Evolutionary conservation across 2,113 vertebrate species (phyloP), one percentile per base, ranked within the genome.

Genomic region (Dinomys branickii): DNA sequence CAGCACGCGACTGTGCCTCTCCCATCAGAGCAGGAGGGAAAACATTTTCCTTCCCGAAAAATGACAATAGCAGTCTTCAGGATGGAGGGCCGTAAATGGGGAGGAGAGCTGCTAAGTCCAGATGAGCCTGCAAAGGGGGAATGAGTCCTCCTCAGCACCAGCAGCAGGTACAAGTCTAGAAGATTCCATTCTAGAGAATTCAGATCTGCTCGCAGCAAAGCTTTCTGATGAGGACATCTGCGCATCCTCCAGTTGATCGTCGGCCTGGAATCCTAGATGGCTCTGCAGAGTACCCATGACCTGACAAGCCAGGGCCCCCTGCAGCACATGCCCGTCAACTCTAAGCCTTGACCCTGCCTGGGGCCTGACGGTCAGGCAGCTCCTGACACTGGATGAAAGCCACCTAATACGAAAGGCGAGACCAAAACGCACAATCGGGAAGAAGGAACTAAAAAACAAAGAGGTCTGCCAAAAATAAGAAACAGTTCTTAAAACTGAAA

Each of bases 381-480:
- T 67, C 88, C 58, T 24, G 58, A 91, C 38, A 47, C 0, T 35
- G 85, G 26, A 65, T 19, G 26, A 35, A 54, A 88, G 78, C 35
- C 58, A 87, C 59, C 59, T 17, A 41, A n/a, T 3, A 33, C 0
- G 5, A 41, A 75, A 56, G 33, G 67, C 5, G 24, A 41, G 52
- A 90, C 59, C 56, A 52, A 91, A 94, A 24, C 19, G 58, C 50
- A 69, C 1, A 38, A n/a, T 54, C 1, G 1, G 52, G 91, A 92
- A 47, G 61, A 35, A 90, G 59, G 54, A 81, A 47, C 16, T 28
- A 59, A 73, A 65, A 85, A 77, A 82, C 38, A 67, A 91, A 50
- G 16, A 5, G 28, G 17, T 7, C 3, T 2, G 83, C 65, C 20
- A 30, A 61, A 65, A 82, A n/a, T 52, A 94, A 97, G 89, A 75